These are phyloP conservation scores for Leptura quadrifasciata DNA, from an alignment of 2,888 invertebrate species.

Conservation along the genomic window DNA sequence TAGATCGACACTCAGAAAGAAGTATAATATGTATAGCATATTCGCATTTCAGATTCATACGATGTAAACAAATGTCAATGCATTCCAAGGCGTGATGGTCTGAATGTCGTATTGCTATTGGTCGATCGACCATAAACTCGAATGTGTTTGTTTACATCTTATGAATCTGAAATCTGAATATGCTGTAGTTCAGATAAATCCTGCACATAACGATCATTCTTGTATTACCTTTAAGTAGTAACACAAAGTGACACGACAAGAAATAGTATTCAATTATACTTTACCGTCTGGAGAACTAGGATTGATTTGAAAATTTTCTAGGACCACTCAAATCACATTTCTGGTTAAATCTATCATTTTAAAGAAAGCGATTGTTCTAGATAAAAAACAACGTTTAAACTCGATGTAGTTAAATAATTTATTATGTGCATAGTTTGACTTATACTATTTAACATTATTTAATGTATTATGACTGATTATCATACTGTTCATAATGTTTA, in stretches of 20 bases:
- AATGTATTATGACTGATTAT: slow-evolving; percentile 3
- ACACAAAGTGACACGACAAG: not conserved
- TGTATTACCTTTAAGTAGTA: not conserved
- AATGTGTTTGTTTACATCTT: too few species aligned
- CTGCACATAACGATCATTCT: not conserved
- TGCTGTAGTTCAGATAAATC: not conserved
- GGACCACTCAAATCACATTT: not conserved
- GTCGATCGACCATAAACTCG: too few species aligned
- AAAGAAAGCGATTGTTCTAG: not conserved
- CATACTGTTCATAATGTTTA: slow-evolving; percentile 20
- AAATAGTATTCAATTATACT: not conserved
- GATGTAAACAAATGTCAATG: too few species aligned
- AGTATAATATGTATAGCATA: too few species aligned
- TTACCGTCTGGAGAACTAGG: not conserved
- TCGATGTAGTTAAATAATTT: not conserved
- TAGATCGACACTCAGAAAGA: too few species aligned
- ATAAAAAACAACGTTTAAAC: not conserved
- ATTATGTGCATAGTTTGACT: not conserved
- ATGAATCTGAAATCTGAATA: too few species aligned
- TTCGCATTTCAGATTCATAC: too few species aligned
- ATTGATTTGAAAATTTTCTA: not conserved
- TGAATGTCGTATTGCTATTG: too few species aligned
- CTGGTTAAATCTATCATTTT: not conserved
- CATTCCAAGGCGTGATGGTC: too few species aligned
- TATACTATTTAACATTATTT: not conserved